Evolutionary conservation across 1,140 invertebrate genomes (phyloP).

Genomic region (Neodiprion lecontei): DNA sequence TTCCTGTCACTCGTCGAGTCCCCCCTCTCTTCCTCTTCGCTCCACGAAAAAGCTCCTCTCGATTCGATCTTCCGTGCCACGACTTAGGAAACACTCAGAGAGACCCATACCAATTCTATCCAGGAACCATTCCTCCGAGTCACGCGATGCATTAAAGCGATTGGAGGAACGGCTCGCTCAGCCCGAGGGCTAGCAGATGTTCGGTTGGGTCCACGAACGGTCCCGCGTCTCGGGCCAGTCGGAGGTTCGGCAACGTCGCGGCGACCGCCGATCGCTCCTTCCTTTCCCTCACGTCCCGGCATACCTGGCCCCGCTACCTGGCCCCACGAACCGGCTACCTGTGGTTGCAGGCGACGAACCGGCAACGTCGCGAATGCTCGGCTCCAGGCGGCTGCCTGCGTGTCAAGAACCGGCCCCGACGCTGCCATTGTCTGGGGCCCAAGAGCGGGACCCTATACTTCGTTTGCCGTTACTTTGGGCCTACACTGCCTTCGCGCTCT

Average conservation of each 20-base stretch:
- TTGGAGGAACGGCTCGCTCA: slow-evolving; percentile 46
- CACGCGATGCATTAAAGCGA: slow-evolving; percentile 59
- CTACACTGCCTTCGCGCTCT: not conserved
- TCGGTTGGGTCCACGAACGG: slow-evolving; percentile 29
- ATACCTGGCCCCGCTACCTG: not conserved
- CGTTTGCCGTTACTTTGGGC: not conserved
- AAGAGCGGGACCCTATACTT: not conserved
- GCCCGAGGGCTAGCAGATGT: slow-evolving; percentile 59
- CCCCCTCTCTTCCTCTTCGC: not conserved
- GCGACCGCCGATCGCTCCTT: no score
- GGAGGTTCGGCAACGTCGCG: not conserved
- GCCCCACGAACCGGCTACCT: not conserved
- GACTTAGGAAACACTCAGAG: not conserved
- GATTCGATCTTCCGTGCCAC: no score
- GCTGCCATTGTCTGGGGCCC: slow-evolving; percentile 53
- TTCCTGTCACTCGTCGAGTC: not conserved
- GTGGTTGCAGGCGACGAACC: slow-evolving; percentile 1
- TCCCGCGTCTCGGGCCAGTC: slow-evolving; percentile 14
- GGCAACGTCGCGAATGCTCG: slow-evolving; percentile 36
- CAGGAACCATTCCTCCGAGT: slow-evolving; percentile 40
- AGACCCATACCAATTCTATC: not conserved
- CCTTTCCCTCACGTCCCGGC: not conserved
- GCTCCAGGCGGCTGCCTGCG: slow-evolving; percentile 28
- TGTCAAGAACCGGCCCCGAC: slow-evolving; percentile 58
- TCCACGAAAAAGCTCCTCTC: no score